Evolutionary conservation across 2,888 invertebrate species (phyloP).

Genomic region (Tortricodes alternella): DNA sequence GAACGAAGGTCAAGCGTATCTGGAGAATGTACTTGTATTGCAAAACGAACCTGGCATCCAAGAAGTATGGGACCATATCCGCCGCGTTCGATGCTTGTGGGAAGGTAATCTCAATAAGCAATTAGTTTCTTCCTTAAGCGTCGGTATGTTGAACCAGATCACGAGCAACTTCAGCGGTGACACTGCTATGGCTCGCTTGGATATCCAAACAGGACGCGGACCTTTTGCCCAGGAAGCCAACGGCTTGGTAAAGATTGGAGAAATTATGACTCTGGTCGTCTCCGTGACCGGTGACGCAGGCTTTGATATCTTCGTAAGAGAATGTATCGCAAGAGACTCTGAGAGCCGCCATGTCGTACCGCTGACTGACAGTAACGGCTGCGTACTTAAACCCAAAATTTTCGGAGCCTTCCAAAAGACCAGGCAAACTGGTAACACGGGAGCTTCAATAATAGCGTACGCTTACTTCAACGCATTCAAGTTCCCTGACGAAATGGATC

Average conservation of each 20-base stretch:
- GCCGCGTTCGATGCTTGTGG: slow-evolving; percentile 90
- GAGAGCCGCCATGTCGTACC: slow-evolving; percentile 85
- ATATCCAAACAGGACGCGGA: slow-evolving; percentile 89
- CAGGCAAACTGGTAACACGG: slow-evolving; percentile 87
- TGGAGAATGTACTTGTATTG: slow-evolving; percentile 89
- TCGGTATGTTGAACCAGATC: slow-evolving; percentile 91
- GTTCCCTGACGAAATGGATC: slow-evolving; percentile 92
- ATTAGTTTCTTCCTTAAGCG: slow-evolving; percentile 87
- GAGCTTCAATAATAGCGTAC: slow-evolving; percentile 88
- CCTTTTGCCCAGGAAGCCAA: slow-evolving; percentile 89
- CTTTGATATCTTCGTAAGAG: slow-evolving; percentile 89
- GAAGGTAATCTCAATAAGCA: slow-evolving; percentile 91
- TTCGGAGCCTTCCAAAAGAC: slow-evolving; percentile 93
- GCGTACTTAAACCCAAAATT: slow-evolving; percentile 89
- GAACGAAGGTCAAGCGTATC: slow-evolving; percentile 89
- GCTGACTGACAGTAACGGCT: slow-evolving; percentile 89
- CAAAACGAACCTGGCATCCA: slow-evolving; percentile 90
- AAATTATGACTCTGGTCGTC: slow-evolving; percentile 90
- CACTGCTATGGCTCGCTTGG: slow-evolving; percentile 89
- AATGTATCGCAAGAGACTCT: slow-evolving; percentile 89
- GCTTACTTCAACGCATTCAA: slow-evolving; percentile 92
- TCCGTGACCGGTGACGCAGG: slow-evolving; percentile 90
- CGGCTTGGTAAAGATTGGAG: slow-evolving; percentile 91
- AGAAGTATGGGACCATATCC: slow-evolving; percentile 90
- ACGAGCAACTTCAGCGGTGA: slow-evolving; percentile 93